These are phyloP conservation scores for Meloidogyne exigua DNA, from an alignment of 1,140 invertebrate species.

Conservation along the genomic window DNA sequence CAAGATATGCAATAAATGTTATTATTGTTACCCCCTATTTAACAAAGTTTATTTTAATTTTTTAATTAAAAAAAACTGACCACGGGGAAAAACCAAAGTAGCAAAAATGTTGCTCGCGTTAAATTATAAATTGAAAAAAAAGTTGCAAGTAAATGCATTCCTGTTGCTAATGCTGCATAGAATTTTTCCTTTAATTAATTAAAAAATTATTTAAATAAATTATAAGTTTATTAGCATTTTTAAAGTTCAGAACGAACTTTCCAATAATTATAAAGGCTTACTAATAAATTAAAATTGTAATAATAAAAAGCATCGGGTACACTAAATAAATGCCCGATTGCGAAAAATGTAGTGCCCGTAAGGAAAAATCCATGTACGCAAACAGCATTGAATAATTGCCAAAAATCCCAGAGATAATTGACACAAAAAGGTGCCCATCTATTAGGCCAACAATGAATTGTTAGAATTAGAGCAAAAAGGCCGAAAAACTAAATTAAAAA, in stretches of 20 bases:
- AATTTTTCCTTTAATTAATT: constrained; percentile 32
- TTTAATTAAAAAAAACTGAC: constrained; percentile 16
- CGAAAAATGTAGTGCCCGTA: constrained; percentile 20
- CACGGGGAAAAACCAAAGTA: constrained; percentile 35
- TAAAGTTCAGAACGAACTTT: too few relatives aligned
- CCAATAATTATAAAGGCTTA: neutral
- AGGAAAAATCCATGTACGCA: constrained; percentile 35
- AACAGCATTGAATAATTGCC: constrained; percentile 36
- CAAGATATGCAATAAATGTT: constrained; percentile 20
- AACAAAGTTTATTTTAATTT: neutral
- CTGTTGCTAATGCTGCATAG: constrained; percentile 26
- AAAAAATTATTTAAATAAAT: constrained; percentile 12
- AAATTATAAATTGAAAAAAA: constrained; percentile 23
- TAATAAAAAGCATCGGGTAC: constrained; percentile 35
- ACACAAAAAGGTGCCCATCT: constrained; percentile 7
- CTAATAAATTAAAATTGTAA: constrained; percentile 32
- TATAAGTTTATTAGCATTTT: too few relatives aligned
- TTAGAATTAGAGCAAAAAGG: constrained; percentile 25
- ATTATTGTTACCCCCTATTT: constrained; percentile 24
- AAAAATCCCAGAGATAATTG: constrained; percentile 21
- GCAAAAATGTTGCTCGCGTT: constrained; percentile 11
- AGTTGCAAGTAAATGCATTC: constrained; percentile 25
- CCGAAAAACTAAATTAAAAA: constrained; percentile 5
- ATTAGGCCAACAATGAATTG: constrained; percentile 30
- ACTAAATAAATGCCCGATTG: constrained; percentile 28